Evolutionary conservation across 2,797 vertebrate genomes (phyloP), one percentile per base, ranked within the genome.

Genomic region (Danio choprae): DNA sequence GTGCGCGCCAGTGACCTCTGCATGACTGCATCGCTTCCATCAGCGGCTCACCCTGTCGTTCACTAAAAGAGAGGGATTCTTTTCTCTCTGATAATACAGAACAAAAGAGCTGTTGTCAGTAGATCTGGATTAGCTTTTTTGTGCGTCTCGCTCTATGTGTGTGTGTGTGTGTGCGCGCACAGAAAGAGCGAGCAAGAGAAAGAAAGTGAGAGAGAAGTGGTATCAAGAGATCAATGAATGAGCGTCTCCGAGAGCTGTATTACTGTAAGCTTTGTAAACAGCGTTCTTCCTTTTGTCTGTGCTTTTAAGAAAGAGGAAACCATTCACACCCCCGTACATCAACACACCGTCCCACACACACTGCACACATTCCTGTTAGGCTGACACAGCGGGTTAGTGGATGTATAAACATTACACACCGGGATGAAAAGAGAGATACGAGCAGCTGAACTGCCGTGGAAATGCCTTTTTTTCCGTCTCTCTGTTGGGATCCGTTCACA

Each of bases 61-160:
- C 77, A 16, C 48, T 56, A 73, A 46, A 63, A 80, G 77, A 72
- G 77, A 72, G 20, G 38, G 77, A 80, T 72, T 80, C 50, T 70
- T 80, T 80, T 80, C 59, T 80, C 77, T 80, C 77, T 73, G 77
- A 80, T 80, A 44, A 64, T 73, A 80, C 77, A 72, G 77, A 80
- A 80, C 77, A 80, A 80, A 80, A 80, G 77, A 65, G 50, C 77
- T 65, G 77, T 80, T 80, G 77, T 80, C 77, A 65, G 77, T 73
- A 72, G 69, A 80, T 80, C 77, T 73, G 69, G 77, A 80, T 80
- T 72, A 92, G 87, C 88, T 91, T 90, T 91, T 88, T 84, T 86
- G 85, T 87, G 83, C 85, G 83, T 83, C 81, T 74, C 48, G 51
- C 9, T 51, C 11, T 11, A 10, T 13, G 82, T 81, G 72, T 84